Evolutionary conservation across 2,797 vertebrate genomes (phyloP).

Genomic region (Mareca strepera): DNA sequence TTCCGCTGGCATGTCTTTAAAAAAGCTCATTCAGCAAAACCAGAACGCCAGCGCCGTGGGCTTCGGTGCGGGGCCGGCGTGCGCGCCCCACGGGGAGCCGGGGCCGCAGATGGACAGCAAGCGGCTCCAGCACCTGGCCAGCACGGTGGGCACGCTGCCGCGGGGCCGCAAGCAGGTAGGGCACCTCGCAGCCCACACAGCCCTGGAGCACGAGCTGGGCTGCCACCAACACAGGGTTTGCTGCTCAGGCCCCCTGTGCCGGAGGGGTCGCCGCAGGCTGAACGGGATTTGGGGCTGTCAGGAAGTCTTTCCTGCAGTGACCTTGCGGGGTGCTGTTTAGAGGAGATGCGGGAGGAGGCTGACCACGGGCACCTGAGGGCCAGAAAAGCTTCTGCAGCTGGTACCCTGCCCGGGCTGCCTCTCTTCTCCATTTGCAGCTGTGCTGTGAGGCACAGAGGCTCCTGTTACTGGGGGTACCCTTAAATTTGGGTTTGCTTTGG

Average conservation of each 20-base stretch:
- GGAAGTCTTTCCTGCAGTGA: fast-evolving
- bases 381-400: fast-evolving
- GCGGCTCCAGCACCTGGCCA: constrained; percentile 70
- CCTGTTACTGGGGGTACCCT: background rate
- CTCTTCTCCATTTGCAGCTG: background rate
- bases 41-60: constrained; percentile 72
- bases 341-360: background rate
- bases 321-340: fast-evolving
- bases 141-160: constrained; percentile 74
- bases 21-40: constrained; percentile 71
- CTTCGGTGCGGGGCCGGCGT: constrained; percentile 68
- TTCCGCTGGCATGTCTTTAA: constrained; percentile 81
- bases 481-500: fast-evolving
- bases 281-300: background rate
- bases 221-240: background rate
- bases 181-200: background rate
- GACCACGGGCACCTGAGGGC: fast-evolving
- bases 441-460: background rate
- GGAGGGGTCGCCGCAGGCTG: background rate
- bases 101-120: constrained; percentile 57
- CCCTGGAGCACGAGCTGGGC: too few relatives aligned
- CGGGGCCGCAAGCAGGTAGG: constrained; percentile 83
- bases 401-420: background rate
- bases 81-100: constrained; percentile 70
- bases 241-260: too few relatives aligned